Percentiles rank a stretch among this genome's conserved stretches.
Evolutionary conservation across 2,888 invertebrate genomes (phyloP).

Genomic region (Tenodera sinensis): DNA sequence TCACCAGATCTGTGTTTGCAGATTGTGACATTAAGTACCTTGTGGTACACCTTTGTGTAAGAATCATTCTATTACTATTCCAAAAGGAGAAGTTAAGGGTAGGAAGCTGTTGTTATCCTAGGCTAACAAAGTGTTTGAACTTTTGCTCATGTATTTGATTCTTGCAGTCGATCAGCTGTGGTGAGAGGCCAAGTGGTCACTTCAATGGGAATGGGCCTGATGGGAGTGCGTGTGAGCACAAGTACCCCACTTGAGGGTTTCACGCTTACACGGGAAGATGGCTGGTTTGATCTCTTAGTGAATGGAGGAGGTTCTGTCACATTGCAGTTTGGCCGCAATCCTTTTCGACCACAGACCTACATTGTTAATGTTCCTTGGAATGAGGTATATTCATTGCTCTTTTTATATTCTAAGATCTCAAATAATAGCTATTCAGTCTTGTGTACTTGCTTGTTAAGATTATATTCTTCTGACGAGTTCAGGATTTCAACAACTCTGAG

Average conservation of each 20-base stretch:
- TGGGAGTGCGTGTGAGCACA: conserved; percentile 93
- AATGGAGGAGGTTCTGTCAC: conserved; percentile 99
- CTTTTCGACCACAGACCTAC: conserved; percentile 82
- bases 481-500: too few species aligned
- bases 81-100: neutral
- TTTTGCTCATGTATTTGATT: conserved; percentile 27
- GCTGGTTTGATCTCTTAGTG: conserved; percentile 96
- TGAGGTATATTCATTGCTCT: conserved; percentile 54
- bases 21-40: neutral
- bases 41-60: neutral
- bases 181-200: conserved; percentile 93
- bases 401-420: too few species aligned
- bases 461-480: too few species aligned
- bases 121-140: conserved; percentile 6
- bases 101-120: neutral
- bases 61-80: neutral
- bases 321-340: conserved; percentile 87
- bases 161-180: conserved; percentile 88
- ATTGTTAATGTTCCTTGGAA: conserved; percentile 96
- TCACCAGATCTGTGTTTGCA: neutral
- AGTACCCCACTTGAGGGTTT: conserved; percentile 93
- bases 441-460: too few species aligned
- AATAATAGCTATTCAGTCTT: too few species aligned
- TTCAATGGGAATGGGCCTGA: conserved; percentile 85
- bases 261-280: conserved; percentile 86